Evolutionary conservation across 2,888 invertebrate species (phyloP), one percentile per base, ranked within the genome.

Genomic region (Drosophila pseudotakahashii): DNA sequence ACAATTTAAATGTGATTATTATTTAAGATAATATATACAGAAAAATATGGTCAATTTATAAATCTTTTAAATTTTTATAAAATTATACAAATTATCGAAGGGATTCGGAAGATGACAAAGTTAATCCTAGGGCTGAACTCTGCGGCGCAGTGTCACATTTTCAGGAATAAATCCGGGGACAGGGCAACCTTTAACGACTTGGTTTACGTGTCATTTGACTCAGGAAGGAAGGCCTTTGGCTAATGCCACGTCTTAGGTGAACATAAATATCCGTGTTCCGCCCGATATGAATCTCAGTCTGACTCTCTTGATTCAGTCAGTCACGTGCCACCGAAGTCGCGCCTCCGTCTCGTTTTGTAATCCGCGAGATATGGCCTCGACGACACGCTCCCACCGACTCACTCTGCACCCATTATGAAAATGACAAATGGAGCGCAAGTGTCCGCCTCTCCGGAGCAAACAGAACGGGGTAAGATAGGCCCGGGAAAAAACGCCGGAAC

Each of bases 391-490:
- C 76, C 63, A n/a, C 30, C 66, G 55, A 36, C 76, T 76, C 73
- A 81, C 79, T 79, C 80, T 70, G 54, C n/a, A 47, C 53, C 66
- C 73, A 76, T 86, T 88, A 86, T 87, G 88, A 88, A 86, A 77
- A 86, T 87, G 87, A 87, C 80, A 87, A 87, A 87, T 88, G 78
- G 69, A 64, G 74, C 77, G 72, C 78, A 88, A 83, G 71, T 76
- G 80, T 39, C 9, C 19, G n/a, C 52, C 41, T 44, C n/a, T 23
- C 11, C 10, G 11, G n/a, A 14, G 39, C 36, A 16, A 47, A 41
- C 63, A 42, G 66, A 63, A 74, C 50, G 69, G 70, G 60, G 75
- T 70, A 7, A 30, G 30, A 30, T 30, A 68, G 67, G 50, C n/a
- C n/a, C 19, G 34, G 47, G 34, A 36, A 36, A 36, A 53, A 60